Evolutionary conservation across 2,113 vertebrate species (phyloP).

Genomic region (Uria aalge): DNA sequence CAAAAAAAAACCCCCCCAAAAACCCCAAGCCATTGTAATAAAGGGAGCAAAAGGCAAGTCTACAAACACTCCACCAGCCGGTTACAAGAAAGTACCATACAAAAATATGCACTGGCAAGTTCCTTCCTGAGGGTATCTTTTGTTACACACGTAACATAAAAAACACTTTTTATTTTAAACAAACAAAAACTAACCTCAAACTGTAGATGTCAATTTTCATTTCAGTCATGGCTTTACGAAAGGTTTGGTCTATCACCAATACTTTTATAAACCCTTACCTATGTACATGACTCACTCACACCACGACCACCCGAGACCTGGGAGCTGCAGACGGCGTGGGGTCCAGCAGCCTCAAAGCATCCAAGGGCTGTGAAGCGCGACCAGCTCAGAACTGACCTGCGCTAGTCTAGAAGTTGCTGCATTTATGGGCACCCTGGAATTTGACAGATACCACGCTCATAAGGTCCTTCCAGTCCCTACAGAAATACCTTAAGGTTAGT

Average conservation of each 20-base stretch:
- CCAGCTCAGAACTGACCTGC: background rate
- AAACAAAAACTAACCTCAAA: conserved; percentile 14
- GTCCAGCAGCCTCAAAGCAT: background rate
- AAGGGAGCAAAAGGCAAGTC: conserved; percentile 40
- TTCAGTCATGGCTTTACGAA: conserved; percentile 22
- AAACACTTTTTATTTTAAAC: conserved; percentile 42
- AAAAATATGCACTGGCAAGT: conserved; percentile 55
- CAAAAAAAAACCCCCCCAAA: background rate
- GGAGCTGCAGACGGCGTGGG: background rate
- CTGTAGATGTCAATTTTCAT: conserved; percentile 5
- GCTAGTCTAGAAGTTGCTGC: background rate
- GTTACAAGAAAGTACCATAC: conserved; percentile 62
- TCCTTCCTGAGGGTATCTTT: conserved; percentile 57
- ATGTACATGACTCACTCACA: background rate
- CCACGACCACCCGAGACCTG: background rate
- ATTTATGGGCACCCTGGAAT: background rate
- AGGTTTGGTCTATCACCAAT: conserved; percentile 35
- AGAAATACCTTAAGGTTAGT: background rate
- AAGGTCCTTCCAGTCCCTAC: background rate
- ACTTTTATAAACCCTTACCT: background rate
- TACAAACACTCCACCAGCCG: conserved; percentile 46
- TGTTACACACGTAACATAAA: conserved; percentile 32
- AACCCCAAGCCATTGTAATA: conserved; percentile 17
- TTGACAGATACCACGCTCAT: background rate
- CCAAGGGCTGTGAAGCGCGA: background rate